Conservation (phyloP, 2,888 invertebrate genomes). For the Cremastinae sp. region DNA sequence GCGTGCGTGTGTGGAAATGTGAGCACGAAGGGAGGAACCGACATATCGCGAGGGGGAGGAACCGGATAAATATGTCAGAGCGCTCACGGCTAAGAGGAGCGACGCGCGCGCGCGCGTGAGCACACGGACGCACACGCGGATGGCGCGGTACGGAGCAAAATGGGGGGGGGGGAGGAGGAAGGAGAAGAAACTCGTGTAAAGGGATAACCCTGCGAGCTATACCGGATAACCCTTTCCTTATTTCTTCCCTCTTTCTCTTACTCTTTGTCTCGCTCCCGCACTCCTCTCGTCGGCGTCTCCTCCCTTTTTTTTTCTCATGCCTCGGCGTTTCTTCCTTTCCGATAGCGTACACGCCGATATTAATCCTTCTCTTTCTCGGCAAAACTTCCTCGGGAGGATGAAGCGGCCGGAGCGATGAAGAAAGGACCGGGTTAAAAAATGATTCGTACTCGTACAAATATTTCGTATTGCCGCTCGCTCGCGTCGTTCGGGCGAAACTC, state of each 20-base stretch:
- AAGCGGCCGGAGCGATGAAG: conserved; percentile 1
- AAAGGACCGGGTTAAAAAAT: not conserved
- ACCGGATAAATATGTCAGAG: conserved; percentile 74
- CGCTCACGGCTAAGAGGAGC: conserved; percentile 63
- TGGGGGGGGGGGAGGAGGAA: conserved; percentile 23
- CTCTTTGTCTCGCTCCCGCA: conserved; percentile 48
- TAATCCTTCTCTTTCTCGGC: conserved; percentile 66
- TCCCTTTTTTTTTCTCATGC: not conserved
- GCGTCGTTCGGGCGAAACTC: conserved; percentile 1
- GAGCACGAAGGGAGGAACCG: conserved; percentile 63
- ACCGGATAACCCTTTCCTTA: conserved; percentile 67
- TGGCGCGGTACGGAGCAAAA: not conserved
- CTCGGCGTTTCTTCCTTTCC: conserved; percentile 1
- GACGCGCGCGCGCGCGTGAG: conserved; percentile 44
- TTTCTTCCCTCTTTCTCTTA: conserved; percentile 19
- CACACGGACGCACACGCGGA: conserved; percentile 13
- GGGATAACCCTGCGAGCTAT: conserved; percentile 70
- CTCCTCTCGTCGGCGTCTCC: conserved; percentile 6
- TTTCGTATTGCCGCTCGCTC: conserved; percentile 8
- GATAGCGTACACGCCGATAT: conserved; percentile 54
- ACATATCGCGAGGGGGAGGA: conserved; percentile 66
- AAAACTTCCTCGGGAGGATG: conserved; percentile 29
- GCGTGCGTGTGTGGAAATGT: not conserved
- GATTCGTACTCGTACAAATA: not conserved
- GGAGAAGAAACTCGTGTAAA: conserved; percentile 67